Evolutionary conservation across 1,140 invertebrate species (phyloP).

Genomic region (Neodiprion pinetum): DNA sequence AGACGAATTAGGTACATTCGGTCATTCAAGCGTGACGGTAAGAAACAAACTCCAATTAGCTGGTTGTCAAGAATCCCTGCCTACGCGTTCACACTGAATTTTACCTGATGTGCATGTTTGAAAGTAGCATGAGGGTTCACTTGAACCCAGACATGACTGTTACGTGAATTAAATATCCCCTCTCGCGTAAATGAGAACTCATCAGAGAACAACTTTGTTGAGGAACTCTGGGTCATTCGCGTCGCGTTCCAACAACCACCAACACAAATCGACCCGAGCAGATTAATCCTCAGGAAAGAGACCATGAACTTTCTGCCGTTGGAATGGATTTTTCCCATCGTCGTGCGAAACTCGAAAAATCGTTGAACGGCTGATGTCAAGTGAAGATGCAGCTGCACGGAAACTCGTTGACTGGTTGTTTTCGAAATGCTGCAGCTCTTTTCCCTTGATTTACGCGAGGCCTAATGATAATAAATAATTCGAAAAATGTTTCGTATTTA

Average conservation of each 20-base stretch:
- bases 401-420: neutral
- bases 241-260: slow-evolving; percentile 3
- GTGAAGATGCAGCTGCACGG: neutral
- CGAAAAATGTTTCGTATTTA: neutral
- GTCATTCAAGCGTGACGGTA: slow-evolving; percentile 6
- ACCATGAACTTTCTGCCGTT: slow-evolving; percentile 20
- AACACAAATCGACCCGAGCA: slow-evolving; percentile 1
- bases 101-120: slow-evolving; percentile 12
- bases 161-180: slow-evolving; percentile 27
- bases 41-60: slow-evolving; percentile 14
- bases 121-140: slow-evolving; percentile 28
- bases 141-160: slow-evolving; percentile 27
- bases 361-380: neutral
- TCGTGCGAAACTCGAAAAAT: slow-evolving; percentile 4
- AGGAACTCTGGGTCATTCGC: slow-evolving; percentile 7
- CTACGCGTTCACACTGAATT: slow-evolving; percentile 34
- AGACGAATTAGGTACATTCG: neutral
- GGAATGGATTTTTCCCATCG: neutral
- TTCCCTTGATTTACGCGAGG: neutral
- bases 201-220: slow-evolving; percentile 18
- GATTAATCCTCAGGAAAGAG: slow-evolving; percentile 3
- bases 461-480: neutral
- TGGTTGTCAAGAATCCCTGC: slow-evolving; percentile 25
- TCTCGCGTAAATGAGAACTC: slow-evolving; percentile 24
- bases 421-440: neutral